Base-by-base conservation (phyloP, 1,140 invertebrate species). In the Xylocopa sonorina region DNA sequence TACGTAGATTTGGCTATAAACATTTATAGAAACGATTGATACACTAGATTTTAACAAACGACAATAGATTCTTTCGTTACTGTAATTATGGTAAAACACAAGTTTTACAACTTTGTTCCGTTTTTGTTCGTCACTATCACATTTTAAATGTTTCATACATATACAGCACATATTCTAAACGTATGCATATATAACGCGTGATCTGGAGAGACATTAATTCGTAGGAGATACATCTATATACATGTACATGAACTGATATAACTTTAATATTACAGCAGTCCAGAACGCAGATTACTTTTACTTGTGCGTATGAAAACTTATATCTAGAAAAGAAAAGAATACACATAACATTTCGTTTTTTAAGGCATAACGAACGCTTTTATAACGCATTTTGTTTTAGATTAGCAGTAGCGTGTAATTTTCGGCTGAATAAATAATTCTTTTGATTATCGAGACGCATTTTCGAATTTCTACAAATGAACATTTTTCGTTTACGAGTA, bases 261-360 rank as follows among this genome's bases (percentile, higher is more conserved):
- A 32, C 43, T 63, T 46, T 60, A 48, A 43, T n/a, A 71, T 27
- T n/a, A 1, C 18, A 58, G 16, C 32, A 72, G 16, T 46, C 58
- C 18, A 41, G 32, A 27, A 71, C 24, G 32, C 55, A n/a, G 16
- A 38, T 60, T 60, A 48, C 21, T 48, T 63, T 51, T 51, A 74
- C 24, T 64, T 12, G 7, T 51, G 24, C 32, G n/a, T 74, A 27
- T 43, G 38, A 41, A 3, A 64, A 51, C 6, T 29, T 57, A 55
- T 80, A 62, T 81, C 38, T 24, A 64, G 69, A 51, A 67, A 58
- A 77, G 24, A n/a, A n/a, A n/a, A n/a, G n/a, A n/a, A n/a, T n/a
- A 53, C 24, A 24, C 24, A 63, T 6, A 6, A 53, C 21, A 18
- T 51, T 24, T 75, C 53, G 51, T 27, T 76, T 68, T 76, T 76